Base-by-base conservation (phyloP, 1,140 invertebrate genomes). In the Colletes latitarsis region DNA sequence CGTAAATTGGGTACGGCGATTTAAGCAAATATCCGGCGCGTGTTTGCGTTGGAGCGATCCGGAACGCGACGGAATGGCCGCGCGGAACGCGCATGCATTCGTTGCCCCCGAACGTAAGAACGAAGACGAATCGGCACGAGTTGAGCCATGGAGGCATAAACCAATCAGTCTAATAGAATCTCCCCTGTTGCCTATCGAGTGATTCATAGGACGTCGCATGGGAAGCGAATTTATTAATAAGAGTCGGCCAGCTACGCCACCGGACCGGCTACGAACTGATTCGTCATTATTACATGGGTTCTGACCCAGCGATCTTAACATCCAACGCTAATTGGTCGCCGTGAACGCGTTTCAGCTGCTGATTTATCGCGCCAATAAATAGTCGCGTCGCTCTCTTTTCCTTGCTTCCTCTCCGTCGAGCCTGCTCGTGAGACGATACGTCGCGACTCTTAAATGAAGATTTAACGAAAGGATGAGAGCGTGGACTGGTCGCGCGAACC, bases 121-220 rank as follows among this genome's bases (percentile, higher is more conserved):
- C 69, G 82, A 85, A 82, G 83, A 82, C 80, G 77, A 82, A 88
- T 88, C 81, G 77, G 62, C 75, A 39, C 46, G 72, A 77, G 84
- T 71, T 78, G 73, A 88, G 67, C 70, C 57, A 41, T 58, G 39
- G 62, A 84, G 62, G 76, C 79, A 79, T 85, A 88, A 85, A 81
- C 83, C 86, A 88, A 88, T 88, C 87, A 86, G 86, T 82, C 86
- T 88, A 88, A 88, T 88, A 88, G 87, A 88, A 86, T 88, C 82
- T 88, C 86, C 86, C 86, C 75, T 64, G 87, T 80, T 76, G 81
- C 86, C 86, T 85, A 88, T 88, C 86, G 87, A 88, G 83, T 88
- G 87, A 88, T 88, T 88, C 87, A 88, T 88, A 86, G 87, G 66
- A 75, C 66, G 81, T 80, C 86, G 86, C 83, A 88, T 84, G 87